Conservation (phyloP, 2,113 vertebrate species). For the Nicator chloris region DNA sequence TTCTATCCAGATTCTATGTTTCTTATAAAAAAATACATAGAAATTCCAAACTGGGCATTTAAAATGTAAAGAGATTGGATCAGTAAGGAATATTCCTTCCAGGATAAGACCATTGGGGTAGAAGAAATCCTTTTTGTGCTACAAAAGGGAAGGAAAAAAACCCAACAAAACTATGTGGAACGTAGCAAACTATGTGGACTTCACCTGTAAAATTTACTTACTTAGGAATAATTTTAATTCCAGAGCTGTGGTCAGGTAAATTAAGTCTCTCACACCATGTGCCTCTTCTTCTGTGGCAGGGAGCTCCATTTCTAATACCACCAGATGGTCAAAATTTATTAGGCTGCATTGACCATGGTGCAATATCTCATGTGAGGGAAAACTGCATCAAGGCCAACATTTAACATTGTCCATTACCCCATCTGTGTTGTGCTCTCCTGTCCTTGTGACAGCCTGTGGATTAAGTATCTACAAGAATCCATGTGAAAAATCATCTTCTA, state of each 20-base stretch:
- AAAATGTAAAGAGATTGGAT: not conserved
- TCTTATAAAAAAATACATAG: not conserved
- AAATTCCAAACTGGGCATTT: not conserved
- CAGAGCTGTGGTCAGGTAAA: not conserved
- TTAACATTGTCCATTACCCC: too few relatives aligned
- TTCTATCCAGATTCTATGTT: not conserved
- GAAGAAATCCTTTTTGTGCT: not conserved
- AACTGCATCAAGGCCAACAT: not conserved
- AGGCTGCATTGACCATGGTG: not conserved
- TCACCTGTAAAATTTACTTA: not conserved
- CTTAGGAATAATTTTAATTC: not conserved
- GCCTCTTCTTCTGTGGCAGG: not conserved
- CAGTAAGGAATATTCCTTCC: not conserved
- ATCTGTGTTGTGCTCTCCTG: not conserved
- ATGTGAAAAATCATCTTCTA: not conserved
- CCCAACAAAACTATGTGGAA: not conserved
- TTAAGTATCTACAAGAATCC: not conserved
- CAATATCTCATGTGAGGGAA: not conserved
- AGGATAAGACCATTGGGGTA: fast-evolving
- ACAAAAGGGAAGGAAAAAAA: not conserved
- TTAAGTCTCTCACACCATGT: not conserved
- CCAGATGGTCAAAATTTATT: not conserved
- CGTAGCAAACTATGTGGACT: not conserved
- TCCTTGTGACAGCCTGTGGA: not conserved
- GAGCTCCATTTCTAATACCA: not conserved